Percentiles rank a stretch among this genome's conserved stretches.
Conservation (phyloP, 2,888 invertebrate species). For the Ectemnius cavifrons region DNA sequence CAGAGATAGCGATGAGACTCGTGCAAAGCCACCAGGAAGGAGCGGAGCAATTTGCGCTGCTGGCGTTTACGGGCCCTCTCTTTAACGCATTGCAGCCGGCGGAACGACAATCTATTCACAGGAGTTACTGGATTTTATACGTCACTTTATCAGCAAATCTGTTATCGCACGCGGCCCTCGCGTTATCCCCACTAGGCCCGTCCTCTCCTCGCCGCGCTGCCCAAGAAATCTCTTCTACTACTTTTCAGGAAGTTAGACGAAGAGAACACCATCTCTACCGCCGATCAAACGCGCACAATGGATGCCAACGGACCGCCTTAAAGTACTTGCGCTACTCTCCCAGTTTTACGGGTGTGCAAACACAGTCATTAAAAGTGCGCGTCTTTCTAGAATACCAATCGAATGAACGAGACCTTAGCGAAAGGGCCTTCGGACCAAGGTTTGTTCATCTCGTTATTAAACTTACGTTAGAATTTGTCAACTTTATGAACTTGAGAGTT, state of each 20-base stretch:
- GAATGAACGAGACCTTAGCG: not conserved
- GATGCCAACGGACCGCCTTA: not conserved
- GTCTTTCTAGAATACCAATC: not conserved
- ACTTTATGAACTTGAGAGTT: too few species aligned
- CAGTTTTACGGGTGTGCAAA: not conserved
- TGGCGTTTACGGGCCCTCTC: constrained; percentile 36
- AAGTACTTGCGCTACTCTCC: not conserved
- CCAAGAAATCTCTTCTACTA: constrained; percentile 14
- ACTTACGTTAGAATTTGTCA: too few species aligned
- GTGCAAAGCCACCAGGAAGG: constrained; percentile 49
- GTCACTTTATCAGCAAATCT: constrained; percentile 65
- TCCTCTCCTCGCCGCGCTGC: not conserved
- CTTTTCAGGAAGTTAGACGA: constrained; percentile 13
- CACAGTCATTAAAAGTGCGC: not conserved
- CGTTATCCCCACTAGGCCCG: constrained; percentile 40
- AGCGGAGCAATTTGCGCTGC: constrained; percentile 25
- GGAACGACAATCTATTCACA: constrained; percentile 45
- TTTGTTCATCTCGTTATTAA: too few species aligned
- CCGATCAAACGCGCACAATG: too few species aligned
- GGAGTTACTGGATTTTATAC: constrained; percentile 65
- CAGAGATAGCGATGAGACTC: constrained; percentile 63
- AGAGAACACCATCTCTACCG: not conserved
- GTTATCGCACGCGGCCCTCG: constrained; percentile 58
- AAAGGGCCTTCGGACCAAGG: too few species aligned
- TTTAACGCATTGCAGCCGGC: constrained; percentile 52